Base-by-base conservation (phyloP, 1,140 invertebrate genomes). In the Varroa destructor region DNA sequence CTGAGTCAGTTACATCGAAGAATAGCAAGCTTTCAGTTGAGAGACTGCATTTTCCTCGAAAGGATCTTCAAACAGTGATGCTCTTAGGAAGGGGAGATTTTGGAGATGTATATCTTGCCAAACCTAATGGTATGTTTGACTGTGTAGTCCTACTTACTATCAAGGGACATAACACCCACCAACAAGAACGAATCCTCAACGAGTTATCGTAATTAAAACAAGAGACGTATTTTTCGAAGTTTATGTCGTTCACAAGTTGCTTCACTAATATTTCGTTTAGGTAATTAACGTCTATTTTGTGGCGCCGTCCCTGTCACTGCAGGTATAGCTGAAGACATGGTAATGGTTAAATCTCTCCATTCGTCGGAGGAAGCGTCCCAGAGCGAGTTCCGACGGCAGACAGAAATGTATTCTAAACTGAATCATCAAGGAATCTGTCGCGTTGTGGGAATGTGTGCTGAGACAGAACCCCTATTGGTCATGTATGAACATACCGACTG, bases 401-500 rank as follows among this genome's bases (percentile, higher is more conserved):
- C 94, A 74, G 91, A 95, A 73, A 81, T 94, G 77, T 87, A 93
- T 77, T 83, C 85, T 37, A 87, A 88, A 75, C 79, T 91, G 6
- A 85, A 86, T 25, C 89, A 93, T 78, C 86, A 88, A 61, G 87
- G 90, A 77, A 83, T 95, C 0, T 86, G 85, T 0, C 86, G 86
- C 64, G 80, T 95, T 6, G 81, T 90, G 56, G 92, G 90, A 0
- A 80, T 93, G 12, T 92, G 89, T 78, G 83, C 86, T 51, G 89
- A 93, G 70, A 83, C 85, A 12, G 89, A 93, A 73, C 91, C 91
- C 0, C 88, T 92, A 77, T 91, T 88, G 77, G 86, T 95, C 84
- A 85, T 96, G 14, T 80, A 93, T 4, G 90, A 95, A 77, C 90
- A 92, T 77, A 92, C 89, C 40, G 92, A 95, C 77, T 94, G 91